Percentiles rank a stretch among this genome's conserved stretches.
Evolutionary conservation across 2,797 vertebrate species (phyloP).

Genomic region (Paramormyrops hopkinsi): DNA sequence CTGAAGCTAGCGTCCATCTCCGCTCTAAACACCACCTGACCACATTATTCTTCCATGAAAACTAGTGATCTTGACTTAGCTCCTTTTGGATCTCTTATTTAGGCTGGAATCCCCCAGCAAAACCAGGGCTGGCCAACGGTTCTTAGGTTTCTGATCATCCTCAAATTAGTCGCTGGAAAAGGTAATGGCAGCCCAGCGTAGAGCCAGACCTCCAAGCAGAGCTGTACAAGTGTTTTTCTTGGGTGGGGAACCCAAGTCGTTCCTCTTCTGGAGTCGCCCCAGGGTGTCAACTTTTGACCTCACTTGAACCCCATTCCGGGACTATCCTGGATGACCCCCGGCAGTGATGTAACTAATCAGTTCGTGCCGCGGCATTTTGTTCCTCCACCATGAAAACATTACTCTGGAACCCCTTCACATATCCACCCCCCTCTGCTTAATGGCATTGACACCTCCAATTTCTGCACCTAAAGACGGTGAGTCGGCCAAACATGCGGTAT

Average conservation of each 20-base stretch:
- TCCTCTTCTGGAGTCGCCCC: neutral
- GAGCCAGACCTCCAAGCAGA: neutral
- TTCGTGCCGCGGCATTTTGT: neutral
- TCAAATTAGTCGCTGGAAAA: neutral
- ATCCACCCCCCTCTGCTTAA: neutral
- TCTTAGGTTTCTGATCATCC: neutral
- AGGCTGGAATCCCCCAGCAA: neutral
- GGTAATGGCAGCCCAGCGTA: neutral
- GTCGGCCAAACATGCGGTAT: neutral
- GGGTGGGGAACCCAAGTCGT: neutral
- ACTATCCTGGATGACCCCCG: neutral
- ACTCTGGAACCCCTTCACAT: neutral
- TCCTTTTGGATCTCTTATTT: neutral
- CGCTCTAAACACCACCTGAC: neutral
- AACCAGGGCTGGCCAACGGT: neutral
- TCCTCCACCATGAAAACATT: neutral
- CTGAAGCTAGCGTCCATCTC: neutral
- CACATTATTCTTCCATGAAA: neutral
- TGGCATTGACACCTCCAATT: neutral
- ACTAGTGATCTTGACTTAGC: neutral
- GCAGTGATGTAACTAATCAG: neutral
- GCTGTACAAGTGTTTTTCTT: neutral
- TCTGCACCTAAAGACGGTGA: neutral
- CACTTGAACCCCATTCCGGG: neutral
- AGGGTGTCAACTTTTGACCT: neutral